A percentile compares a stretch with the other conserved stretches of the same genome.
phyloP scores from a whole-genome alignment of 2,888 invertebrate genomes.

The Chrysolina oricalcia region DNA sequence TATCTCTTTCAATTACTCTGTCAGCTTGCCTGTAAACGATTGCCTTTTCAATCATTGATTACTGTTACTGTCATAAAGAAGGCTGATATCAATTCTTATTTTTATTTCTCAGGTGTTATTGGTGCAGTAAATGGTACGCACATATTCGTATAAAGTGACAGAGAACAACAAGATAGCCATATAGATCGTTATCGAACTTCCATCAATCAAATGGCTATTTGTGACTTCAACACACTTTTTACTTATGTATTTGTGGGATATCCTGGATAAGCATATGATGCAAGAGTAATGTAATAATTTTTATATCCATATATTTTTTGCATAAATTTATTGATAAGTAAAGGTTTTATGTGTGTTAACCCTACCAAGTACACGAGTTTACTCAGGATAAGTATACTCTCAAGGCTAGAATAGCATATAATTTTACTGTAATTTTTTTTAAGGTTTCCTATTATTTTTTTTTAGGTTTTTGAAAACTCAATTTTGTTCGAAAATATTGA shows the following conservation, averaged over 20 bases:
- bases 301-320: too few species aligned
- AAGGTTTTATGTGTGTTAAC: not conserved
- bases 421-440: not conserved
- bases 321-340: not conserved
- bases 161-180: slow-evolving; percentile 6
- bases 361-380: not conserved
- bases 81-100: too few species aligned
- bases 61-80: too few species aligned
- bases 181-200: slow-evolving; percentile 25
- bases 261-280: slow-evolving; percentile 37
- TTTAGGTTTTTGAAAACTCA: slow-evolving; percentile 15
- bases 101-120: slow-evolving; percentile 13
- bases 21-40: too few species aligned
- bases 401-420: not conserved
- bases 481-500: not conserved
- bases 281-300: slow-evolving; percentile 26
- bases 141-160: slow-evolving; percentile 7
- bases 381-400: not conserved
- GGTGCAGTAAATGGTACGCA: slow-evolving; percentile 18
- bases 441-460: not conserved
- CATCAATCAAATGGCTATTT: slow-evolving; percentile 38
- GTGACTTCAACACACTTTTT: slow-evolving; percentile 26
- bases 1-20: too few species aligned
- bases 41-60: too few species aligned
- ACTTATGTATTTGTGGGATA: slow-evolving; percentile 37